Evolutionary conservation across 2,797 vertebrate genomes (phyloP).

Genomic region (Schizopygopsis pylzovi): DNA sequence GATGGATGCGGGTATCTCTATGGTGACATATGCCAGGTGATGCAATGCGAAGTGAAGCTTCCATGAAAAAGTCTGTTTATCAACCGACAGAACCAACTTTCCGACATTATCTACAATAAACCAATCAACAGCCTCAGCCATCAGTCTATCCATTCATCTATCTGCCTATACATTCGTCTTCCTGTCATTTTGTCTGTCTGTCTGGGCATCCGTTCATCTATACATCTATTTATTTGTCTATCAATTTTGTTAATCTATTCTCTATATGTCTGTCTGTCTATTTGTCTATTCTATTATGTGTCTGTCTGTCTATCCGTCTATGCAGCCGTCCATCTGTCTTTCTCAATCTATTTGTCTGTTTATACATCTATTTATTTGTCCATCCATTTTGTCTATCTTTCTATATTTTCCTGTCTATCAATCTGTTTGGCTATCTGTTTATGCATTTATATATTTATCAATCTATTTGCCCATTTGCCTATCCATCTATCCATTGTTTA

Average conservation of each 20-base stretch:
- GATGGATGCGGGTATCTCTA: constrained; percentile 12
- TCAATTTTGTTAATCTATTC: background rate
- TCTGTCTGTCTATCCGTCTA: background rate
- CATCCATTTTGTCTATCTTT: too few species aligned
- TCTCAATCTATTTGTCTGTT: too few species aligned
- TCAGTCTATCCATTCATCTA: background rate
- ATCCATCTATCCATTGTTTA: background rate
- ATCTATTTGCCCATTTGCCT: too few species aligned
- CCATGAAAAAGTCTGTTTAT: constrained; percentile 19
- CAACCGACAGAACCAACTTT: background rate
- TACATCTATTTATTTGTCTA: background rate
- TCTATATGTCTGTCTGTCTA: background rate
- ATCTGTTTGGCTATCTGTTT: too few species aligned
- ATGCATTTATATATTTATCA: too few species aligned
- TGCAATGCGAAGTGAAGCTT: constrained; percentile 27
- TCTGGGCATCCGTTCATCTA: background rate
- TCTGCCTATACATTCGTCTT: background rate
- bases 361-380: too few species aligned
- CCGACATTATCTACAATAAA: background rate
- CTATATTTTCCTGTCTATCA: too few species aligned
- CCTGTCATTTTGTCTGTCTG: background rate
- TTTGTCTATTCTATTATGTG: background rate
- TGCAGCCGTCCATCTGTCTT: background rate
- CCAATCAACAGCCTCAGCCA: background rate
- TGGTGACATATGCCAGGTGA: constrained; percentile 31